Conservation (phyloP, 53 echinoderm and acorn worm species). For the Patiria pectinifera region DNA sequence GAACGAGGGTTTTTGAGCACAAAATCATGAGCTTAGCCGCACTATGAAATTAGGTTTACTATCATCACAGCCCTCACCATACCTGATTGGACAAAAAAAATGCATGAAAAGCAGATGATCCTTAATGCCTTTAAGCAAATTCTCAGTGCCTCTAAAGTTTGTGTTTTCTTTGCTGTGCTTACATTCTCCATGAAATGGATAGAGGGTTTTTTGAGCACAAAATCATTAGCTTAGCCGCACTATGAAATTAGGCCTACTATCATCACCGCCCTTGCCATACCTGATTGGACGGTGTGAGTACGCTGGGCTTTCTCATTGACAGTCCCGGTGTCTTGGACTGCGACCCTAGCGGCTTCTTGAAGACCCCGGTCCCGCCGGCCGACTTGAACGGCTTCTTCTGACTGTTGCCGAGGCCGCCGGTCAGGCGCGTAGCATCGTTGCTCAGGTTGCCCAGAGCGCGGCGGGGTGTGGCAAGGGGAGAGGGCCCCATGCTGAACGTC, state of each 20-base stretch:
- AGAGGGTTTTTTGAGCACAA: no score
- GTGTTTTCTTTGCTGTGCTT: no score
- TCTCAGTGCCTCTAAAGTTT: no score
- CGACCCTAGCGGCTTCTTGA: slow-evolving; percentile 65
- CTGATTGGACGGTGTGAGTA: slow-evolving; percentile 36
- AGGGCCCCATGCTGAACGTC: slow-evolving; percentile 43
- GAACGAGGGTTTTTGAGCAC: no score
- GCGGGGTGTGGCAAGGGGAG: slow-evolving; percentile 72
- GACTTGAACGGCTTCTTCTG: slow-evolving; percentile 62
- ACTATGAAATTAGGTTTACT: neutral
- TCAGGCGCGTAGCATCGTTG: slow-evolving; percentile 59
- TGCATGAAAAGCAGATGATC: no score
- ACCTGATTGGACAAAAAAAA: slow-evolving; percentile 53
- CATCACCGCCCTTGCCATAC: slow-evolving; percentile 1
- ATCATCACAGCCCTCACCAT: neutral
- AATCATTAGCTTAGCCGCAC: neutral
- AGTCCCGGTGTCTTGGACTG: slow-evolving; percentile 70
- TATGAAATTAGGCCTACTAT: neutral
- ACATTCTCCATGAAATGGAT: no score
- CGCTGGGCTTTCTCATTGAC: slow-evolving; percentile 56
- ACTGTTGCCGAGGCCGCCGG: slow-evolving; percentile 35
- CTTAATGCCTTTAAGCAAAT: no score
- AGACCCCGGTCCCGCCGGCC: slow-evolving; percentile 20
- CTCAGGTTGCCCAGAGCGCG: slow-evolving; percentile 83
- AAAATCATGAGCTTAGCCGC: no score